These are phyloP conservation scores for Urocitellus parryii DNA, from an alignment of 2,113 vertebrate genomes.

Conservation along the genomic window DNA sequence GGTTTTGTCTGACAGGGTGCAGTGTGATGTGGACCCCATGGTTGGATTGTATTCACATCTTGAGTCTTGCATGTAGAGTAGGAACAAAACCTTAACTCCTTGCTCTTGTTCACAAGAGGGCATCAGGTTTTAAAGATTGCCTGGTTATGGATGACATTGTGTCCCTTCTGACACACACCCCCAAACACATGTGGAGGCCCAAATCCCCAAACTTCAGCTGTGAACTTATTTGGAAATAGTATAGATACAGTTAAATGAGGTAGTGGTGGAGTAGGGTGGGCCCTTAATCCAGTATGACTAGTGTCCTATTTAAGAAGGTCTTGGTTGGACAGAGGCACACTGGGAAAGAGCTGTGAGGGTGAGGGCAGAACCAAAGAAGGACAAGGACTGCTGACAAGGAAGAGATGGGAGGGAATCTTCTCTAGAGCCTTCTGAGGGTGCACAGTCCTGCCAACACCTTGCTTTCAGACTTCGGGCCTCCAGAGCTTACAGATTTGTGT, in stretches of 20 bases:
- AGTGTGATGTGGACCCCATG: too few species aligned
- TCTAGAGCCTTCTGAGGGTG: background rate
- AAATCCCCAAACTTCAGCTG: rapidly evolving
- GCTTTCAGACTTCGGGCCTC: background rate
- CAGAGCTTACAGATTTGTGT: background rate
- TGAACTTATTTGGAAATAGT: background rate
- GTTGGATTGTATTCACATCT: background rate
- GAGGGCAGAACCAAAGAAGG: background rate
- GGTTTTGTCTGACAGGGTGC: background rate
- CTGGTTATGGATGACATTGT: background rate
- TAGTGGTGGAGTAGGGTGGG: background rate
- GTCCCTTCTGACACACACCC: rapidly evolving
- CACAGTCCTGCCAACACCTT: background rate
- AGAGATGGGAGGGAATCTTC: background rate
- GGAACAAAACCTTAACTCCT: background rate
- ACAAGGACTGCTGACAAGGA: background rate
- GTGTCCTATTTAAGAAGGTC: background rate
- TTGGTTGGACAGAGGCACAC: background rate
- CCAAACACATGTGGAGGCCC: background rate
- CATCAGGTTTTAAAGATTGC: background rate
- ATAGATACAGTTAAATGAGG: background rate
- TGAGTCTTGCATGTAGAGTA: background rate
- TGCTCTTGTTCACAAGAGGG: background rate
- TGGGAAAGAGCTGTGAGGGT: rapidly evolving
- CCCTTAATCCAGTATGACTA: background rate